These are phyloP conservation scores for Drosophila longiperda DNA, from an alignment of 2,888 invertebrate genomes.

Conservation along the genomic window DNA sequence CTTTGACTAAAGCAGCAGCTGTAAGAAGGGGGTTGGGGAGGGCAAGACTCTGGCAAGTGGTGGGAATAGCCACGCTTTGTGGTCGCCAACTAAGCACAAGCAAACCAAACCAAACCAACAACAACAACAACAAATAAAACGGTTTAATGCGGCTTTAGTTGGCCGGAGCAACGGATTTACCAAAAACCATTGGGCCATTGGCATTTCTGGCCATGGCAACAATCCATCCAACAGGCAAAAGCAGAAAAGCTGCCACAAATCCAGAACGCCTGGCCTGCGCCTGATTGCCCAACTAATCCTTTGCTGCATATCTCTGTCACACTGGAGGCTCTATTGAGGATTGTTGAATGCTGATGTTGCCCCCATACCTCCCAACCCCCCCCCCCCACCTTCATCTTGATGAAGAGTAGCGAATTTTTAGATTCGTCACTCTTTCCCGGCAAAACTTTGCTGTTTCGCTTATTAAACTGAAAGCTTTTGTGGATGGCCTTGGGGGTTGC, in stretches of 20 bases:
- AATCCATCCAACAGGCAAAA: conserved; percentile 37
- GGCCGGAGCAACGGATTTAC: conserved; percentile 43
- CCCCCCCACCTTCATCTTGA: too few relatives aligned
- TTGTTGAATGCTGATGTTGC: conserved; percentile 1
- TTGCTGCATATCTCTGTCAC: conserved; percentile 42
- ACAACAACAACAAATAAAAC: conserved; percentile 51
- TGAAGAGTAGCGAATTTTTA: conserved; percentile 34
- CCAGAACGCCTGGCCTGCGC: conserved; percentile 57
- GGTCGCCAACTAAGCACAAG: conserved; percentile 43
- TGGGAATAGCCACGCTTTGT: conserved; percentile 8
- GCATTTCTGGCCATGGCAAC: conserved; percentile 73
- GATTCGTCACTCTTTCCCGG: conserved; percentile 51
- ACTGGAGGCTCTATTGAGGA: not conserved
- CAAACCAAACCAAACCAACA: conserved; percentile 33
- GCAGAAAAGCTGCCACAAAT: conserved; percentile 53
- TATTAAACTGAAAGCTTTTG: conserved; percentile 60
- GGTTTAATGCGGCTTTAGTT: conserved; percentile 75
- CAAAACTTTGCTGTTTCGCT: conserved; percentile 36
- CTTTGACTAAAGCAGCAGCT: conserved; percentile 45
- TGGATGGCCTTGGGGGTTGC: not conserved
- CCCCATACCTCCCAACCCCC: too few relatives aligned
- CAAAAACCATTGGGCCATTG: conserved; percentile 23
- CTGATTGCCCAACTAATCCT: conserved; percentile 74
- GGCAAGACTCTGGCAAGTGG: conserved; percentile 2
- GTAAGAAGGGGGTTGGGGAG: too few relatives aligned